Evolutionary conservation across 2,888 invertebrate species (phyloP), one percentile per base, ranked within the genome.

Genomic region (Napeogenes inachia): DNA sequence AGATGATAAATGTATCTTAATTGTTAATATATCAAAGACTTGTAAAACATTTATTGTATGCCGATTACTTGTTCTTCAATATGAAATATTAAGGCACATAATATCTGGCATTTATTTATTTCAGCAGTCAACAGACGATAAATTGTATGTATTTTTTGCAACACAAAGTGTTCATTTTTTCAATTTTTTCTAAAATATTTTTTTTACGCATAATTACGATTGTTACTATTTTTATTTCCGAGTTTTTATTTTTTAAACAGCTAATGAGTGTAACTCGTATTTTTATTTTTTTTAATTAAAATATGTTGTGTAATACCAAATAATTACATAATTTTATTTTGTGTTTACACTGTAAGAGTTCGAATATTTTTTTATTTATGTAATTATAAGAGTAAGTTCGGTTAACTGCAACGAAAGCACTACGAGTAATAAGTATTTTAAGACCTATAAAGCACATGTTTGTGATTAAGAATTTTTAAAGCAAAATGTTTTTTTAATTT

Each of bases 291-390:
- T 75, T 57, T 56, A 75, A 74, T 74, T 69, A 77, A 80, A 82
- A 75, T 73, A 82, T 82, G 82, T 88, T 87, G 84, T 87, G 83
- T 87, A 87, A 87, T 87, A 84, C 89, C 89, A 89, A 89, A 89
- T 86, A 89, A 78, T 78, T 81, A 79, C 80, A 78, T 75, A 73
- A 81, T 82, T 80, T 78, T 83, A 81, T 84, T 84, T 81, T 77
- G 77, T 80, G 79, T 82, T 85, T 82, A 81, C 79, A 78, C 81
- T 71, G 81, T 82, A 80, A 83, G 78, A 73, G 74, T 80, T 86
- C 82, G 84, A 87, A 85, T 86, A 82, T 84, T 82, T 80, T 80
- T 77, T 75, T 70, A 74, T 76, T 72, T 73, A 71, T 74, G 70
- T 74, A 75, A 69, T 59, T 70, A 69, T 80, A 71, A 76, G 68